These are phyloP conservation scores for Patiria pectinifera DNA, from an alignment of 53 echinoderm and acorn worm genomes.

Conservation along the genomic window DNA sequence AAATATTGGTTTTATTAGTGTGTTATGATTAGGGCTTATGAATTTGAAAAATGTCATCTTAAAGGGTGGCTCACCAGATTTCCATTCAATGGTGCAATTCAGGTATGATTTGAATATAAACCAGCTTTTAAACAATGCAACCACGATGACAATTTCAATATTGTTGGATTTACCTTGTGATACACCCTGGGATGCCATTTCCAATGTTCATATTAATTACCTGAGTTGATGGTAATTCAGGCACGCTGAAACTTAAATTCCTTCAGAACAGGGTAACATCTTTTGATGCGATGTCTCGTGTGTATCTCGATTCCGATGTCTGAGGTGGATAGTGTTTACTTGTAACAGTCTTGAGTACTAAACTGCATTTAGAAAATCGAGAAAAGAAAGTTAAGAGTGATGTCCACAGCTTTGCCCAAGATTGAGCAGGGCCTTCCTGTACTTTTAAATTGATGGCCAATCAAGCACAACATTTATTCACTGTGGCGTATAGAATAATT, in stretches of 20 bases:
- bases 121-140: no score
- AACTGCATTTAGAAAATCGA: not conserved
- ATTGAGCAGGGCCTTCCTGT: not conserved
- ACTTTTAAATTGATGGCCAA: not conserved
- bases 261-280: not conserved
- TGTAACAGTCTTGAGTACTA: not conserved
- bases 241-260: not conserved
- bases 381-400: not conserved
- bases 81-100: no score
- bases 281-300: not conserved
- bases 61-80: no score
- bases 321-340: no score
- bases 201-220: not conserved
- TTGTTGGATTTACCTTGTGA: no score
- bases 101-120: no score
- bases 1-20: no score
- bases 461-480: not conserved
- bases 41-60: no score
- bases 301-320: not conserved
- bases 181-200: not conserved
- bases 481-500: no score
- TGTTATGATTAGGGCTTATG: no score
- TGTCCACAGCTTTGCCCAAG: not conserved
- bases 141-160: no score
- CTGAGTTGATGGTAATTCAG: not conserved